These are phyloP conservation scores for Acronicta alni DNA, from an alignment of 2,888 invertebrate species.

Conservation along the genomic window DNA sequence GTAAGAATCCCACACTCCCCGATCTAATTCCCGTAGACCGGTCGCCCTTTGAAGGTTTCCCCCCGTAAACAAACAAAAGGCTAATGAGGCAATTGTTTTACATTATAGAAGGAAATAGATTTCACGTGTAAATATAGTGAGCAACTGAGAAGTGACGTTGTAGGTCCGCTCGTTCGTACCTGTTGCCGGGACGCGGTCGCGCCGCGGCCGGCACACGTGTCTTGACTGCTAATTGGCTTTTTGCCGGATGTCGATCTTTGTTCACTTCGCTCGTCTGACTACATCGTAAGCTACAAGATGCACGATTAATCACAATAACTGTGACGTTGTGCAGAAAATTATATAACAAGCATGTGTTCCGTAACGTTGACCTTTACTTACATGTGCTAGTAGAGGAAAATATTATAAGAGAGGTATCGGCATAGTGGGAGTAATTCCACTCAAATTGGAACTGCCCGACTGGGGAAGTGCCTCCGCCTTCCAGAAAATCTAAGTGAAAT, in stretches of 20 bases:
- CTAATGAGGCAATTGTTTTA: no score
- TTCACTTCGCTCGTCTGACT: constrained; percentile 41
- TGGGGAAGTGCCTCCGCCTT: no score
- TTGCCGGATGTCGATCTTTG: constrained; percentile 69
- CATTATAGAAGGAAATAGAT: background rate
- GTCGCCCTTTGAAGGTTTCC: no score
- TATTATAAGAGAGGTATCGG: no score
- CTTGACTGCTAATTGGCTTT: constrained; percentile 71
- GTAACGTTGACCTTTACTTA: background rate
- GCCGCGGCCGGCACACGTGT: constrained; percentile 63
- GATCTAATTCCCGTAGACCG: no score
- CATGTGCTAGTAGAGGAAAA: background rate
- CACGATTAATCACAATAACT: constrained; percentile 34
- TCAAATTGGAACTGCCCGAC: no score
- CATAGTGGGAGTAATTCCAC: no score
- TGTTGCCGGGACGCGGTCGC: constrained; percentile 64
- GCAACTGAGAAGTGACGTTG: constrained; percentile 16
- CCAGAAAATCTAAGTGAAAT: no score
- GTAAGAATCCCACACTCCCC: no score
- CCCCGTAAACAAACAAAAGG: no score
- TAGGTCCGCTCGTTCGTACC: constrained; percentile 53
- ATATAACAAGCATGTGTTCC: constrained; percentile 14
- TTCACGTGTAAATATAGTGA: constrained; percentile 38
- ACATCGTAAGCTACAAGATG: constrained; percentile 24
- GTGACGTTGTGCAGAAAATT: constrained; percentile 11